Evolutionary conservation across 1,140 invertebrate genomes (phyloP).

Genomic region (Lepidurus couesii): DNA sequence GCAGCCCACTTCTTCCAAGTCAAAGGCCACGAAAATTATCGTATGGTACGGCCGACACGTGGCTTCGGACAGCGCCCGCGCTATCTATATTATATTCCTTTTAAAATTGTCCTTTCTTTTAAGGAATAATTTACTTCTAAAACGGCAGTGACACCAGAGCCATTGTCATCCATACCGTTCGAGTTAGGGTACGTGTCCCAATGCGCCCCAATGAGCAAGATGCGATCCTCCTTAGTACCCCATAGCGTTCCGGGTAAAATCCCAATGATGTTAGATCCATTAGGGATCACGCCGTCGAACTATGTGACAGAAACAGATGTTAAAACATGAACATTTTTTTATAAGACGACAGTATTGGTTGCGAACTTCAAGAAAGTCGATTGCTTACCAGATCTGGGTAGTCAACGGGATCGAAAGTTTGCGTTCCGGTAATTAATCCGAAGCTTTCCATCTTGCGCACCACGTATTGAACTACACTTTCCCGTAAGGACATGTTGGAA

Average conservation of each 20-base stretch:
- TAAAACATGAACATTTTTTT: neutral
- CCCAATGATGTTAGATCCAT: slow-evolving; percentile 46
- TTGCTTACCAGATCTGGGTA: slow-evolving; percentile 33
- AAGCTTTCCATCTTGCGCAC: slow-evolving; percentile 29
- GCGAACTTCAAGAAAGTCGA: neutral
- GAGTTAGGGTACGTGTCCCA: slow-evolving; percentile 44
- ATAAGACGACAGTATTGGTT: neutral
- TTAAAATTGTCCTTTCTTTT: neutral
- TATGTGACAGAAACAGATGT: neutral
- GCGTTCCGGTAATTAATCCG: slow-evolving; percentile 34
- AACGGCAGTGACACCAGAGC: slow-evolving; percentile 46
- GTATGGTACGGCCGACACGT: slow-evolving; percentile 41
- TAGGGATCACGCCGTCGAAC: slow-evolving; percentile 28
- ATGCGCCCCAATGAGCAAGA: slow-evolving; percentile 47
- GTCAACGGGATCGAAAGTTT: slow-evolving; percentile 33
- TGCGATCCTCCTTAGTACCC: slow-evolving; percentile 43
- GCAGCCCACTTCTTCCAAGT: slow-evolving; percentile 43
- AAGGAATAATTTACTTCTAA: slow-evolving; percentile 41
- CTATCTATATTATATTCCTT: slow-evolving; percentile 22
- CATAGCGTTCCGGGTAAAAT: slow-evolving; percentile 43
- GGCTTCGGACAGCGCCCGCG: slow-evolving; percentile 32
- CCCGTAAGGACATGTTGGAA: slow-evolving; percentile 27
- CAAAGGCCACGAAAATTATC: slow-evolving; percentile 48
- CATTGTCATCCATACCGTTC: slow-evolving; percentile 47
- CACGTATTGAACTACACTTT: slow-evolving; percentile 32